Base-by-base conservation (phyloP, 2,113 vertebrate species). In the Seriola dumerili region DNA sequence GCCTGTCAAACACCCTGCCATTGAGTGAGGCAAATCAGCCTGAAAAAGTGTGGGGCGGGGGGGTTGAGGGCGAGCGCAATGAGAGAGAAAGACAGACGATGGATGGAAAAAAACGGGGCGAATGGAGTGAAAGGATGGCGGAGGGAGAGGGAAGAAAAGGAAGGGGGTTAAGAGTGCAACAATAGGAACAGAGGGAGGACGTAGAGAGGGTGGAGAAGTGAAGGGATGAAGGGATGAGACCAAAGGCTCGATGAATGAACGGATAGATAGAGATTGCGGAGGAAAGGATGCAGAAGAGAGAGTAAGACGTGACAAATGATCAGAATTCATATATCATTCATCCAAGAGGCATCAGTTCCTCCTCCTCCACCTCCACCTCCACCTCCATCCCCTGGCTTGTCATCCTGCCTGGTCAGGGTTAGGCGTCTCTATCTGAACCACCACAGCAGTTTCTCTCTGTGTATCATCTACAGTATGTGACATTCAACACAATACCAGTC, bases 1-100 rank as follows among this genome's bases (percentile, higher is more conserved):
- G 88, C 93, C 89, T 93, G 91, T 93, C 88, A 91, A 93, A 94
- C 87, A 90, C 90, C 89, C 87, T 69, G 72, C 87, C 91, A 78
- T 80, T 70, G 83, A 88, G 88, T 89, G 48, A 91, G 82, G 89
- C 90, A 90, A 92, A 94, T 95, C 86, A 81, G 85, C 80, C 89
- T 83, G 67, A 55, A 52, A 48, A 9, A 25, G 66, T 8, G 42
- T 14, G 34, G 61, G 25, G 52, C 21, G 52, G 62, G 16, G 50
- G 11, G 50, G 13, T 42, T 64, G 42, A 65, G 68, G 70, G 70
- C 83, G 61, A 74, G 40, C 40, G 32, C 12, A 10, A 21, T 62
- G 25, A 72, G 72, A 64, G 13, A 65, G 71, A 88, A 64, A 86
- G 78, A 82, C 62, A 61, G 59, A 42, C 13, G 0, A 78, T 48